Evolutionary conservation across 2,797 vertebrate genomes (phyloP).

Genomic region (Leucoraja ocellata): DNA sequence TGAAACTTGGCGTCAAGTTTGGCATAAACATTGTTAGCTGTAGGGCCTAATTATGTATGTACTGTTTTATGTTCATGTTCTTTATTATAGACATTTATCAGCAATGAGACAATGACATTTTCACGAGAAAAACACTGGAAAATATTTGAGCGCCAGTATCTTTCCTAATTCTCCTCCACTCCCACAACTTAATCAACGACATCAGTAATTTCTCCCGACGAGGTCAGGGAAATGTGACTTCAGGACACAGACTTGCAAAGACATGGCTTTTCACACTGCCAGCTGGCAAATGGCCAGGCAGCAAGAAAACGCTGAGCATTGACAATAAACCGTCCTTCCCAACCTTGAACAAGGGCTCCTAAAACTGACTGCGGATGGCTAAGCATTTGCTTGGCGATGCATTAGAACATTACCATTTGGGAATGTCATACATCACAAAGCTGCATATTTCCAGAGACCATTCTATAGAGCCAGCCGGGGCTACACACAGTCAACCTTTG

Average conservation of each 20-base stretch:
- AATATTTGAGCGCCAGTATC: not conserved
- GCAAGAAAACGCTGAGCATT: not conserved
- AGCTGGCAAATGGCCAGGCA: constrained; percentile 20
- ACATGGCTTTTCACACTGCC: not conserved
- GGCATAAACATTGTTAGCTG: no score
- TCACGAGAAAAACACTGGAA: not conserved
- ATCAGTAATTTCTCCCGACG: not conserved
- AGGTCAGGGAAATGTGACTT: not conserved
- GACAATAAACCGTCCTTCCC: not conserved
- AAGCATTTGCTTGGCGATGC: not conserved
- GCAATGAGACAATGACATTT: not conserved
- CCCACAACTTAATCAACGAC: not conserved
- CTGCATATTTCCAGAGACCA: not conserved
- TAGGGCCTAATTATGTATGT: no score
- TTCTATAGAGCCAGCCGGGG: not conserved
- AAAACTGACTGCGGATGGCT: not conserved
- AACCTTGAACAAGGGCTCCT: no score
- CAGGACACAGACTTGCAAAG: not conserved
- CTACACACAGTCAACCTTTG: not conserved
- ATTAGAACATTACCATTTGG: not conserved
- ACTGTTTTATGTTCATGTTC: no score
- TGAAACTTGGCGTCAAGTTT: no score
- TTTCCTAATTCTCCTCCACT: not conserved
- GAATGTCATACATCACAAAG: not conserved
- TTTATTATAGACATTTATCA: not conserved